phyloP scores from a whole-genome alignment of 2,888 invertebrate species.

The Metopia argyrocephala region DNA sequence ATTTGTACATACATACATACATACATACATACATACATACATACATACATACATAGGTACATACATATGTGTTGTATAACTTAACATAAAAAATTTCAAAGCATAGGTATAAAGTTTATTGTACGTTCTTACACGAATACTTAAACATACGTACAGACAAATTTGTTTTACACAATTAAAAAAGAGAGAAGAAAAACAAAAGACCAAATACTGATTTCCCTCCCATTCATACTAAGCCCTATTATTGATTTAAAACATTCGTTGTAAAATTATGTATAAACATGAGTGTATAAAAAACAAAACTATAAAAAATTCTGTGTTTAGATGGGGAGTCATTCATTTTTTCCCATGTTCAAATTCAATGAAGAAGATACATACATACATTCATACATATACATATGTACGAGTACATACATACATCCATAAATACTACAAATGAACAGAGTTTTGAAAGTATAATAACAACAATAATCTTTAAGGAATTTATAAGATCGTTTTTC shows the following conservation, averaged over 20 bases:
- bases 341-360: no score
- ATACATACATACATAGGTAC: slow-evolving; percentile 33
- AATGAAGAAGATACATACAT: no score
- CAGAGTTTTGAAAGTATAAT: neutral
- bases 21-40: slow-evolving; percentile 7
- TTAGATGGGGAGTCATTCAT: no score
- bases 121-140: slow-evolving; percentile 12
- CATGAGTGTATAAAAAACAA: no score
- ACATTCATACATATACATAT: slow-evolving; percentile 23
- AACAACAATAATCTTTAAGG: neutral
- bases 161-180: neutral
- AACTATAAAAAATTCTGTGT: no score
- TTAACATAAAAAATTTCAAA: neutral
- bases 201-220: neutral
- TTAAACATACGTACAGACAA: slow-evolving; percentile 41
- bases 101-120: slow-evolving; percentile 50
- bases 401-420: neutral
- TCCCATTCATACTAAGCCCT: no score
- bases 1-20: no score
- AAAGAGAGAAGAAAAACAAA: no score
- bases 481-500: neutral
- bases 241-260: no score
- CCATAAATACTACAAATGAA: neutral
- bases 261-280: no score
- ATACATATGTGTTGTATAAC: slow-evolving; percentile 15